Evolutionary conservation across 1,140 invertebrate species (phyloP), one percentile per base, ranked within the genome.

Genomic region (Aplysia californica): DNA sequence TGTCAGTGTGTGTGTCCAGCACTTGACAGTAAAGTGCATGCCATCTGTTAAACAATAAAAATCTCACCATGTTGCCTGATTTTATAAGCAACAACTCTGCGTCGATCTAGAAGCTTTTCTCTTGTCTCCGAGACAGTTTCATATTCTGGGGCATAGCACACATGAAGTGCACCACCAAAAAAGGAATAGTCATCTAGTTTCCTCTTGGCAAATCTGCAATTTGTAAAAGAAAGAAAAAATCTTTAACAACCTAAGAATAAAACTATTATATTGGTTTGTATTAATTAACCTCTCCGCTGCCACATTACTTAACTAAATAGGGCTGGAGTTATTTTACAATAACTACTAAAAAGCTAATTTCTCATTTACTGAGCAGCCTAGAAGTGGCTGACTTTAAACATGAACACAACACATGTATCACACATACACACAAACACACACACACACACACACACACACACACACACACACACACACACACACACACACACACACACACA

Each of bases 141-240:
- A 80, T 94, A 91, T 89, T 98, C 96, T 5, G 96, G 96, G 0
- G 94, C 95, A 91, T 98, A 98, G 85, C 94, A 96, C 3, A 97
- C 92, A 90, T 97, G 96, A 31, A 98, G 86, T 0, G 93, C 86
- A 0, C 95, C 94, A 0, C 96, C 96, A 90, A 93, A 97, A 87
- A 96, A 98, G 73, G 94, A 95, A 80, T 93, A 94, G 35, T 93
- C 93, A 90, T 98, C 96, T 5, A 96, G 78, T 80, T 93, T 92
- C 74, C 91, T 92, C 88, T 97, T 98, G 0, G 95, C 95, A 85
- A 94, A 90, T 86, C 95, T 41, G 35, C 21, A 26, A 26, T 10
- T 15, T 26, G 31, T 39, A 36, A 39, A 26, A 39, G 38, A 67
- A 41, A 4, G 39, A 41, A 70, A 21, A 70, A 23, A 6, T 36